Conservation (phyloP, 2,888 invertebrate genomes). For the Anoplius nigerrimus region DNA sequence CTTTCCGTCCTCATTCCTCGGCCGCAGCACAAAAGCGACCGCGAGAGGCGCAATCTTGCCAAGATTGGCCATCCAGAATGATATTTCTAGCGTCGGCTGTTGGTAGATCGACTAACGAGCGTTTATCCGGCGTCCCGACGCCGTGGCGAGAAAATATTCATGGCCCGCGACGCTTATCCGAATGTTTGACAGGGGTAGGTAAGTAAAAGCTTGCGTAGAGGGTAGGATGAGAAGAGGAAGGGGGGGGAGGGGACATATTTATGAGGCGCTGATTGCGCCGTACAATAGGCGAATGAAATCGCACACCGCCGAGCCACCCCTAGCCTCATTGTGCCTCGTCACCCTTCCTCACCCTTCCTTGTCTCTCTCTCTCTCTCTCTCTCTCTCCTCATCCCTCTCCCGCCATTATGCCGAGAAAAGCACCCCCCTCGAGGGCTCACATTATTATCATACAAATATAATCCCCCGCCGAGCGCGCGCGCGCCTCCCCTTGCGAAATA, state of each 20-base stretch:
- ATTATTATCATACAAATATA: slow-evolving; percentile 62
- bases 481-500: slow-evolving; percentile 50
- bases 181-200: slow-evolving; percentile 34
- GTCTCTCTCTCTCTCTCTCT: not conserved
- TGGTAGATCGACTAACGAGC: too few relatives aligned
- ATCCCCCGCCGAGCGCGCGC: slow-evolving; percentile 47
- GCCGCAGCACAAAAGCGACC: too few relatives aligned
- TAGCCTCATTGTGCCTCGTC: slow-evolving; percentile 14
- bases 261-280: slow-evolving; percentile 55
- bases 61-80: too few relatives aligned
- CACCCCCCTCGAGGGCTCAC: slow-evolving; percentile 22
- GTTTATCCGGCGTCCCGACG: too few relatives aligned
- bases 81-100: too few relatives aligned
- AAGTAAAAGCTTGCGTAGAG: slow-evolving; percentile 48
- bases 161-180: slow-evolving; percentile 14
- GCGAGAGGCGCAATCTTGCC: too few relatives aligned
- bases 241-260: slow-evolving; percentile 45
- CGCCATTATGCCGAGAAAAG: slow-evolving; percentile 43
- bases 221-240: too few relatives aligned
- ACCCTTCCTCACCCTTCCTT: not conserved
- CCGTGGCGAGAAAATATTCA: too few relatives aligned
- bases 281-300: slow-evolving; percentile 52
- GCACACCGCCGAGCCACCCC: slow-evolving; percentile 44
- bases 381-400: slow-evolving; percentile 26
- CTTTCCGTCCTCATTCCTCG: slow-evolving; percentile 66